Evolutionary conservation across 2,888 invertebrate species (phyloP), one percentile per base, ranked within the genome.

Genomic region (Hydropsyche betteni): DNA sequence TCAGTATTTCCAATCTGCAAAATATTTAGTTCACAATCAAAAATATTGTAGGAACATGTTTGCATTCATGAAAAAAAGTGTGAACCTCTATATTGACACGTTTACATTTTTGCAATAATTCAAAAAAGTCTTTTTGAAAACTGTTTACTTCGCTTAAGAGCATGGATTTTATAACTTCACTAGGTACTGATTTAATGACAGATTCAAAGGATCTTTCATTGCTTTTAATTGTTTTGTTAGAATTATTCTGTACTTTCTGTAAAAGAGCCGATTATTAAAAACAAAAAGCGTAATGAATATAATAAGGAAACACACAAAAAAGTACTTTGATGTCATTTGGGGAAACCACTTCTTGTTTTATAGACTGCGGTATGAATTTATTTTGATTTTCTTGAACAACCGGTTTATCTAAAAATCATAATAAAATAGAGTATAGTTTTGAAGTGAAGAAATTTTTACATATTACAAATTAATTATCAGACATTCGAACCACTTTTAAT

Each of bases 111-210:
- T 86, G 83, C 79, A 89, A 86, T 79, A 93, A 85, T 76, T 89
- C 89, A 77, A 88, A 88, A 33, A 94, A 81, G 81, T 94, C 93
- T 79, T 85, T 84, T 81, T 91, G 90, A 81, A 94, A 91, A 50
- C 88, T 87, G 52, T 88, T 86, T 1, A 91, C 90, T 84, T 92
- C 91, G 77, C 91, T 89, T 16, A 88, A 82, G 0, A 92, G 88
- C 85, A 92, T 90, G 79, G 89, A 87, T 68, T 87, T 88, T n/a
- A 92, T 84, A 64, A 81, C 82, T 70, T 76, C 77, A 75, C 75
- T 79, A 0, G 74, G 61, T 6, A 70, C 68, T 8, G 58, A 16
- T 14, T 64, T 74, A 7, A 74, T 68, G n/a, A 72, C 53, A 6
- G 74, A 36, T 50, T 76, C 75, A 34, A 64, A 75, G 2, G 75